Evolutionary conservation across 2,888 invertebrate genomes (phyloP).

Genomic region (Lepetodrilus schrolli): DNA sequence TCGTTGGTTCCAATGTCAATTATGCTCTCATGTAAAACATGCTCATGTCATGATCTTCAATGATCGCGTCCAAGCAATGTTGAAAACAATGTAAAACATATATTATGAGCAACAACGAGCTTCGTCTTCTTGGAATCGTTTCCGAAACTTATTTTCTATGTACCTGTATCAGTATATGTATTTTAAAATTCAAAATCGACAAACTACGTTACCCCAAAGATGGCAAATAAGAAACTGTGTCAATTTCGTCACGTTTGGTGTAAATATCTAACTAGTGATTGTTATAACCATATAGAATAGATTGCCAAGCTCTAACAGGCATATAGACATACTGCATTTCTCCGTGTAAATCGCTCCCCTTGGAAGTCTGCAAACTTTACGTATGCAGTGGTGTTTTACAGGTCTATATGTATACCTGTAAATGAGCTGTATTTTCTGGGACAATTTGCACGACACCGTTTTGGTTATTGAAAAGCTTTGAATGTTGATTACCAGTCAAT

Average conservation of each 20-base stretch:
- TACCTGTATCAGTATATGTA: no score
- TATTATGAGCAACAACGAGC: no score
- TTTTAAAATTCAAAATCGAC: no score
- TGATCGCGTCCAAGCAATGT: no score
- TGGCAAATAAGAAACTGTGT: no score
- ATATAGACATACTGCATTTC: background rate
- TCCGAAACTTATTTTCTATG: no score
- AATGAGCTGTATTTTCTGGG: slow-evolving; percentile 15
- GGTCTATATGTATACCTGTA: slow-evolving; percentile 13
- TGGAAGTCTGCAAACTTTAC: background rate
- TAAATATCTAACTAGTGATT: background rate
- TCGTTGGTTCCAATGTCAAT: no score
- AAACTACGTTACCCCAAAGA: no score
- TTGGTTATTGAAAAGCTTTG: slow-evolving; percentile 22
- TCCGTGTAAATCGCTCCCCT: background rate
- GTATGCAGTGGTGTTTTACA: background rate
- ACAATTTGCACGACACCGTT: slow-evolving; percentile 29
- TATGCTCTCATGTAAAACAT: background rate
- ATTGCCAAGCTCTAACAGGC: background rate
- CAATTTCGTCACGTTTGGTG: background rate
- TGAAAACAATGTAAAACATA: no score
- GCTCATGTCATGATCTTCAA: no score
- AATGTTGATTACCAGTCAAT: background rate
- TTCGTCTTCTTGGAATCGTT: no score
- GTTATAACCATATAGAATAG: background rate